Evolutionary conservation across 2,797 vertebrate species (phyloP), one percentile per base, ranked within the genome.

Genomic region (Microctenopoma steveboyesi): DNA sequence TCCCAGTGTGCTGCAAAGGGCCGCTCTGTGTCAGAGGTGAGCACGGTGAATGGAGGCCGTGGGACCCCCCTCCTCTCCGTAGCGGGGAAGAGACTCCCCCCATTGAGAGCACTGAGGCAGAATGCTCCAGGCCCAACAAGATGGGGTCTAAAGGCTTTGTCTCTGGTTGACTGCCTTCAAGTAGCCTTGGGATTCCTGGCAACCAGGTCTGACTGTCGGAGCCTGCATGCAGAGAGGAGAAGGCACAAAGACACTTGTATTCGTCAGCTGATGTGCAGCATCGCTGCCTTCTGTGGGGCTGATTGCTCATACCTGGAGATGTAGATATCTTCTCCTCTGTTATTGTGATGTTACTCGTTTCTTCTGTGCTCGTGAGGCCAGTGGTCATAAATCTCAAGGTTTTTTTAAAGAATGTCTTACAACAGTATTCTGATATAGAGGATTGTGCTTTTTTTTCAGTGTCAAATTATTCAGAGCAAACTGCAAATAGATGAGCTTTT

Each of bases 21-120:
- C 72, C 60, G 62, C 73, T 80, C 70, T 15, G 79, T 90, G 90
- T 92, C 90, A 92, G 90, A 91, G 91, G 91, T 94, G 89, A 93
- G 76, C 6, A 16, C 5, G 9, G 53, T 92, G 91, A 93, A 93
- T 91, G 69, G 86, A 69, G 81, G 68, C 79, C 28, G 61, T 43
- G 69, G 83, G 86, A 79, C 64, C 69, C 80, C 78, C 64, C 37
- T 61, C 61, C 84, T 80, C 70, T 37, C 72, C 64, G 43, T 74
- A 77, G 78, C 81, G 55, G 76, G 80, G 78, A 81, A 74, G 82
- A 69, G 78, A 75, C 74, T 63, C 70, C 71, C 66, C 66, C 76
- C 64, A 72, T 80, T 80, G 73, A 86, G 78, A 58, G 73, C 90
- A 72, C 55, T 78, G 83, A 88, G 78, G 89, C 87, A 85, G 78